phyloP scores from a whole-genome alignment of 1,140 invertebrate species.

The Drepana arcuata region DNA sequence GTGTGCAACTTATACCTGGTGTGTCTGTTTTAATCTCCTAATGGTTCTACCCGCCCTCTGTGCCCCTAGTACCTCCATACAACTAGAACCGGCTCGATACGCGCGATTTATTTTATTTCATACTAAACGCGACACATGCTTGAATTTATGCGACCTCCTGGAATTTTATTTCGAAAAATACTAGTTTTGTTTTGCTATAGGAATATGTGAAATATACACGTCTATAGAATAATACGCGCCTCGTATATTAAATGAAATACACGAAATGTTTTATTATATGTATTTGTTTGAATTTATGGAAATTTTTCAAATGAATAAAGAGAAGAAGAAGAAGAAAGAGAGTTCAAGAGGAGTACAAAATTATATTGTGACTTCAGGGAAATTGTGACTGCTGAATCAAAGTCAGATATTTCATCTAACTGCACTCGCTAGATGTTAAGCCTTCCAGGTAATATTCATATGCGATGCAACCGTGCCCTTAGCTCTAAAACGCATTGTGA shows the following conservation, averaged over 20 bases:
- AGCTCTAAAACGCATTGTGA: constrained; percentile 22
- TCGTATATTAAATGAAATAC: too few species aligned
- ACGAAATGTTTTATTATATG: too few species aligned
- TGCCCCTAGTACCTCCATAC: constrained; percentile 4
- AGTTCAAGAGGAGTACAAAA: too few species aligned
- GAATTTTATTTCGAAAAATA: constrained; percentile 9
- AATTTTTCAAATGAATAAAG: constrained; percentile 1
- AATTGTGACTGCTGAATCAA: too few species aligned
- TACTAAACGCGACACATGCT: too few species aligned
- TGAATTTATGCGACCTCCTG: too few species aligned
- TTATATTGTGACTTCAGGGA: too few species aligned
- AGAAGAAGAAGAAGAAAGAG: not conserved
- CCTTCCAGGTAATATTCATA: too few species aligned
- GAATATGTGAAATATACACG: not conserved
- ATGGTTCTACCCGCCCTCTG: constrained; percentile 20
- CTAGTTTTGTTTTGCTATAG: constrained; percentile 1
- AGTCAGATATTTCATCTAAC: constrained; percentile 1
- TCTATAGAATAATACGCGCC: not conserved
- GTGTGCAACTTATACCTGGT: constrained; percentile 23
- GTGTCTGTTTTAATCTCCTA: constrained; percentile 44
- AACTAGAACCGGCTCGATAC: constrained; percentile 4
- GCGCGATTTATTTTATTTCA: not conserved
- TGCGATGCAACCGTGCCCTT: too few species aligned
- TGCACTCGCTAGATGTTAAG: not conserved
- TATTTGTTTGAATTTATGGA: too few species aligned